Conservation (phyloP, 1,140 invertebrate genomes). For the Panagrolaimus sp. region DNA sequence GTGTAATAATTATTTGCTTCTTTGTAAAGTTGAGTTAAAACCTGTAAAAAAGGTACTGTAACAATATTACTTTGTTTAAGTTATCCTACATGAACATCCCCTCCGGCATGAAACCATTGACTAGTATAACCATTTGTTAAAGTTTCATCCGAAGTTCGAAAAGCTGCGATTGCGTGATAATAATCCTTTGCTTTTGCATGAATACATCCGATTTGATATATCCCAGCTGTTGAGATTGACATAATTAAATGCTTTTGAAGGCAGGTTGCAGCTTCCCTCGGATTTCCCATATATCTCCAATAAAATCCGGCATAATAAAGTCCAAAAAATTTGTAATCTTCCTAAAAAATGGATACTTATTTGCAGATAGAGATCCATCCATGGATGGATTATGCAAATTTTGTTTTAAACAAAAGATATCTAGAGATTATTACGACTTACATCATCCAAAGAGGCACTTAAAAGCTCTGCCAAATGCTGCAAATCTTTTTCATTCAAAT, state of each 20-base stretch:
- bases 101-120: neutral
- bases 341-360: too few species aligned
- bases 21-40: neutral
- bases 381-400: too few species aligned
- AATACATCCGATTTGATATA: neutral
- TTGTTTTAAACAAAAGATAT: too few species aligned
- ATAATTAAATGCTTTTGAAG: neutral
- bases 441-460: neutral
- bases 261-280: neutral
- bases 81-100: neutral
- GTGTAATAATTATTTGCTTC: neutral
- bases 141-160: neutral
- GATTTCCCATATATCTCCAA: conserved; percentile 4
- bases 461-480: neutral
- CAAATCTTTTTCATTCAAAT: neutral
- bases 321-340: neutral
- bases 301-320: conserved; percentile 8
- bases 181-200: neutral
- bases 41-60: too few species aligned
- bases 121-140: neutral
- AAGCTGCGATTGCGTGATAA: neutral
- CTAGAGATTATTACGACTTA: too few species aligned
- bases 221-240: neutral
- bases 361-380: too few species aligned
- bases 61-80: too few species aligned